These are phyloP conservation scores for Dinothrombium tinctorium DNA, from an alignment of 1,140 invertebrate genomes.

Conservation along the genomic window DNA sequence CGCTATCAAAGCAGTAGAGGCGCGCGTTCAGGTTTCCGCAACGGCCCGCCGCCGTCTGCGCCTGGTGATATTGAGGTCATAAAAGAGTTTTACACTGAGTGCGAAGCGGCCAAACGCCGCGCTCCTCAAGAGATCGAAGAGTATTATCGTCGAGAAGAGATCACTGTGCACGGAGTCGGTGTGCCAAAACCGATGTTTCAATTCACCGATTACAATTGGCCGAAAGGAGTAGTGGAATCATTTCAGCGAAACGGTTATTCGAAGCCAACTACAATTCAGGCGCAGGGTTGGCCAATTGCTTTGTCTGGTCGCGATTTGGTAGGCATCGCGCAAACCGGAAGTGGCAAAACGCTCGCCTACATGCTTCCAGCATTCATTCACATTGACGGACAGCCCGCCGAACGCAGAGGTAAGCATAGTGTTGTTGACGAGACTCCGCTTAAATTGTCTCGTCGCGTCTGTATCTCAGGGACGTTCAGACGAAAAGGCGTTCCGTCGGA, in stretches of 20 bases:
- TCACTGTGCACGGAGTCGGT: not conserved
- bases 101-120: not conserved
- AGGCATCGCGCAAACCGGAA: constrained; percentile 79
- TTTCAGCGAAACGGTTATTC: constrained; percentile 28
- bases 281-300: constrained; percentile 72
- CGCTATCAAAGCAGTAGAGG: too few species aligned
- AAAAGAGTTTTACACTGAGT: not conserved
- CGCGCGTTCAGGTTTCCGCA: too few species aligned
- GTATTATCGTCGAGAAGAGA: not conserved
- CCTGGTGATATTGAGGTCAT: not conserved
- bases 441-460: not conserved
- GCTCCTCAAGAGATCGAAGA: not conserved
- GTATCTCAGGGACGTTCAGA: not conserved
- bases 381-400: constrained; percentile 42
- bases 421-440: constrained; percentile 5
- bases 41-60: not conserved
- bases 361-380: constrained; percentile 30
- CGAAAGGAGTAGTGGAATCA: constrained; percentile 1
- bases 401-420: constrained; percentile 18
- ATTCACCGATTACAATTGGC: constrained; percentile 4
- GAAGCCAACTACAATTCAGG: constrained; percentile 37
- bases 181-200: not conserved
- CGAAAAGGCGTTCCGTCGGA: not conserved
- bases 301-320: constrained; percentile 72
- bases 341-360: constrained; percentile 56